Base-by-base conservation (phyloP, 2,113 vertebrate genomes). In the Pogona vitticeps region DNA sequence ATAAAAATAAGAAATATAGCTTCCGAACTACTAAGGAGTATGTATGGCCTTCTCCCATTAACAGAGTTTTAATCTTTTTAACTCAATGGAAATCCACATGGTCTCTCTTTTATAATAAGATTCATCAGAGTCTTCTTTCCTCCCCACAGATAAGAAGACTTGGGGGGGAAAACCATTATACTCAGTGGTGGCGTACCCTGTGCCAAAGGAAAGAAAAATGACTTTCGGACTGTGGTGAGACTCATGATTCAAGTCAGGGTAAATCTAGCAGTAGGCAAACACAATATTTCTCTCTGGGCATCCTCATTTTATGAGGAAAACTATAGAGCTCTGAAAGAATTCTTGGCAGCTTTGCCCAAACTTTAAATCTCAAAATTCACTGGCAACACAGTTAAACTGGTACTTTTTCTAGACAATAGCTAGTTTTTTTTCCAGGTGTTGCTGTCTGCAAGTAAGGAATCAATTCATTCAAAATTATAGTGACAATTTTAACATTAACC, bases 171-270 rank as follows among this genome's bases (percentile, higher is more conserved):
- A 72, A 33, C 2, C 18, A 26, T 80, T 80, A 28, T 12, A 36
- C 75, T 91, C 59, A 79, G 26, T 31, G 33, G 40, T 38, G 12
- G 26, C 72, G 87, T 87, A 86, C 26, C 8, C 76, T 78, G 75
- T 1, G 26, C 5, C 33, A 38, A 36, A 28, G 65, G 65, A 68
- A 68, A 31, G 65, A 23, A 68, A 68, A 68, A 68, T 68, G 28
- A 68, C 65, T 67, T 67, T 8, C 65, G 9, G 8, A 26, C 31
- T 68, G 9, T 2, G 65, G 6, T 63, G 8, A 68, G 65, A 31
- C 65, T 31, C 26, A 68, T 68, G 65, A 10, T 68, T 68, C 28
- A 68, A 68, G 6, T 68, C 26, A 68, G 65, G 31, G 28, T 28
- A 68, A 52, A 31, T 31, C 26, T 68, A 68, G 28, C 7, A 68